Evolutionary conservation across 2,888 invertebrate species (phyloP).

Genomic region (Lysandra coridon): DNA sequence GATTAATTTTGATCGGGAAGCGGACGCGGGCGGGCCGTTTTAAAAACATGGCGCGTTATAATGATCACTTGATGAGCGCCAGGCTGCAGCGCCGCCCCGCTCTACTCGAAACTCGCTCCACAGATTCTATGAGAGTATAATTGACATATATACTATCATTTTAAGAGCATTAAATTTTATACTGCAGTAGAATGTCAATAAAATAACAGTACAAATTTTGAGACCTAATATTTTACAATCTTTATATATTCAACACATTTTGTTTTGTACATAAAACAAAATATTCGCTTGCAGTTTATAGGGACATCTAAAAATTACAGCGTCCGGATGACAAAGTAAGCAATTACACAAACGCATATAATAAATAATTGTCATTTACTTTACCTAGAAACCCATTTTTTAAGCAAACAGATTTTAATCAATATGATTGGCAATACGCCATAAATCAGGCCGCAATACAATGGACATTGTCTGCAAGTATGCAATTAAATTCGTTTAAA

Average conservation of each 20-base stretch:
- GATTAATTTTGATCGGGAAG: slow-evolving; percentile 69
- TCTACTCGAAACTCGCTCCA: slow-evolving; percentile 30
- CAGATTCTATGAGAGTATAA: not conserved
- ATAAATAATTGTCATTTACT: too few species aligned
- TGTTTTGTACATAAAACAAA: too few species aligned
- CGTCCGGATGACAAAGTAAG: not conserved
- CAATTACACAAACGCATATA: not conserved
- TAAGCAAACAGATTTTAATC: not conserved
- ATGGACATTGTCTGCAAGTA: slow-evolving; percentile 27
- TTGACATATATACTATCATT: not conserved
- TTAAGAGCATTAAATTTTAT: not conserved
- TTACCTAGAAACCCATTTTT: not conserved
- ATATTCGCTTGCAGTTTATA: too few species aligned
- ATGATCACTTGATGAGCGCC: slow-evolving; percentile 75
- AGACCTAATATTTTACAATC: not conserved
- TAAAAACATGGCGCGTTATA: slow-evolving; percentile 77
- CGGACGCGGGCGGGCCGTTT: slow-evolving; percentile 71
- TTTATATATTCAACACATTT: too few species aligned
- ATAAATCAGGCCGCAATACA: slow-evolving; percentile 10
- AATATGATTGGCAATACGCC: slow-evolving; percentile 19
- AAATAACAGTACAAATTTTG: not conserved
- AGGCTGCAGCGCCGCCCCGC: slow-evolving; percentile 51
- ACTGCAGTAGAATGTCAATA: not conserved
- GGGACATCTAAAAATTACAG: not conserved
- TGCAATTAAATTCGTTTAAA: slow-evolving; percentile 28